A percentile compares a stretch with the other conserved stretches of the same genome.
phyloP scores from a whole-genome alignment of 2,797 vertebrate genomes.

The Sorex maritimensis region DNA sequence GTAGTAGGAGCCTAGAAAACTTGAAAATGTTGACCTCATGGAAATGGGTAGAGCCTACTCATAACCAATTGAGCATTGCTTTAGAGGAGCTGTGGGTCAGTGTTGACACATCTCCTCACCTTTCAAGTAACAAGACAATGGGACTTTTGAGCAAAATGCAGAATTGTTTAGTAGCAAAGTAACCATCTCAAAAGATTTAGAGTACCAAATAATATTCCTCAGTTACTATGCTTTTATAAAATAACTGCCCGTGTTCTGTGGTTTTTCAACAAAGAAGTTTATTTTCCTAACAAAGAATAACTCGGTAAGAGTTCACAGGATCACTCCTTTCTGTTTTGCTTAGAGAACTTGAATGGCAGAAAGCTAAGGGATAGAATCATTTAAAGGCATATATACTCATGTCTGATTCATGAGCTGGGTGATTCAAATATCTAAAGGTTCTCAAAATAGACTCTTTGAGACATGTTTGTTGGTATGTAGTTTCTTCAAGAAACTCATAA shows the following conservation, averaged over 20 bases:
- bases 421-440: background rate
- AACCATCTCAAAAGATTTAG: background rate
- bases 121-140: background rate
- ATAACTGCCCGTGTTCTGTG: background rate
- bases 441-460: background rate
- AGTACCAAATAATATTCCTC: background rate
- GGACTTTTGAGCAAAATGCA: background rate
- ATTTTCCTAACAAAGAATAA: background rate
- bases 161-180: constrained; percentile 34
- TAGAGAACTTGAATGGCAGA: background rate
- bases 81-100: background rate
- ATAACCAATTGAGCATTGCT: background rate
- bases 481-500: background rate
- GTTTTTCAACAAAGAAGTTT: background rate
- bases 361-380: background rate
- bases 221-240: background rate
- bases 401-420: background rate
- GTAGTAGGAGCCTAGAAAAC: background rate
- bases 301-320: background rate
- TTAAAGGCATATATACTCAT: background rate
- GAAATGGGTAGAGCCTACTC: background rate
- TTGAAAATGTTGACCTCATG: background rate
- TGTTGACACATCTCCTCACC: background rate
- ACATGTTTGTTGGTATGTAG: background rate
- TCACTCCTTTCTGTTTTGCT: background rate